Conservation (phyloP, 2,113 vertebrate genomes). For the Sebastes schlegelii region DNA sequence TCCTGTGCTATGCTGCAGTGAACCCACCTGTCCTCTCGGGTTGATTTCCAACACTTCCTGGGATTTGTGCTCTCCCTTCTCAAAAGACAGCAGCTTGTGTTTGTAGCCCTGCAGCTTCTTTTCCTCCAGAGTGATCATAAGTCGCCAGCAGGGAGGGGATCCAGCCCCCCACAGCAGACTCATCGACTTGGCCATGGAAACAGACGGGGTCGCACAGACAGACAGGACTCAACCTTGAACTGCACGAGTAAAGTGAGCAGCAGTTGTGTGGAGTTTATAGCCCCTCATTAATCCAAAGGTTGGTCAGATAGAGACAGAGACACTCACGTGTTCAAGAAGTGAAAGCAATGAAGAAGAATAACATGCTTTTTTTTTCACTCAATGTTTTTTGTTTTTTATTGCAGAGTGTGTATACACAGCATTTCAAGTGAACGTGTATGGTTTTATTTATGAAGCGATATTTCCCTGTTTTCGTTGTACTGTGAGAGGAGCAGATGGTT, state of each 20-base stretch:
- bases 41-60: conserved; percentile 75
- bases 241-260: neutral
- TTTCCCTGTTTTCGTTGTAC: conserved; percentile 63
- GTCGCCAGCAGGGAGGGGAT: conserved; percentile 78
- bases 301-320: neutral
- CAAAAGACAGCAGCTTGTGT: conserved; percentile 73
- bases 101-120: conserved; percentile 77
- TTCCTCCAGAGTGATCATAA: conserved; percentile 80
- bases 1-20: neutral
- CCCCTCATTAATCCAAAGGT: conserved; percentile 34
- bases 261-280: neutral
- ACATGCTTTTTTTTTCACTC: conserved; percentile 4
- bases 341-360: conserved; percentile 10
- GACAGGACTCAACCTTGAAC: neutral
- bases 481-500: conserved; percentile 45
- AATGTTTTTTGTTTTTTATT: conserved; percentile 78
- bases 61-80: conserved; percentile 74
- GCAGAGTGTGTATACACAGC: conserved; percentile 83
- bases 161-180: conserved; percentile 74
- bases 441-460: conserved; percentile 37
- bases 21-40: conserved; percentile 73
- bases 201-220: neutral
- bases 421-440: conserved; percentile 79
- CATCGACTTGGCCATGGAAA: conserved; percentile 68
- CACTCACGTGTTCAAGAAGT: neutral